Percentiles rank a stretch among this genome's conserved stretches.
Conservation (phyloP, 2,113 vertebrate species). For the Heteronetta atricapilla region DNA sequence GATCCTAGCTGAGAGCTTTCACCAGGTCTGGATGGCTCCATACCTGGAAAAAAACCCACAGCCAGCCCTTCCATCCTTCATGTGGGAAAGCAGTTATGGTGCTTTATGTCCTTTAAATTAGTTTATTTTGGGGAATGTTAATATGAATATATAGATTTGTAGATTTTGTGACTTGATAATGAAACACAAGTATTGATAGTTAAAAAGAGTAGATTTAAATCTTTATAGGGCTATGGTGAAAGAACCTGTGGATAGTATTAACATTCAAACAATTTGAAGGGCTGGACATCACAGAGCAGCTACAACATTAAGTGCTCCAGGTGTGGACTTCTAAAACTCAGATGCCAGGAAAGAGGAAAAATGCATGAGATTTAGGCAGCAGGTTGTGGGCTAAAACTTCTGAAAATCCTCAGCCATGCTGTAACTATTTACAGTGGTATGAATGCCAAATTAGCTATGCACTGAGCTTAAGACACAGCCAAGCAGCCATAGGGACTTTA, state of each 20-base stretch:
- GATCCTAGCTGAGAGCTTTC: neutral
- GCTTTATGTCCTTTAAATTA: neutral
- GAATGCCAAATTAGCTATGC: constrained; percentile 29
- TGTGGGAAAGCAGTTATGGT: neutral
- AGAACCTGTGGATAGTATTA: neutral
- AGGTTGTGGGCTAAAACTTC: constrained; percentile 32
- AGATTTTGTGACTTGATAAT: neutral
- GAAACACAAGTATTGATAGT: neutral
- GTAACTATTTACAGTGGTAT: constrained; percentile 41
- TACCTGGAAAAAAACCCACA: neutral
- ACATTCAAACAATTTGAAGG: neutral
- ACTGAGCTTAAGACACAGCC: constrained; percentile 40
- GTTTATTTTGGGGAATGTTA: neutral
- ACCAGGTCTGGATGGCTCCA: neutral
- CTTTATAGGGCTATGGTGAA: neutral
- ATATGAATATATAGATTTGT: neutral
- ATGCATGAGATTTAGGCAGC: neutral
- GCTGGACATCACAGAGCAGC: neutral
- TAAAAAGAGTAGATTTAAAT: neutral
- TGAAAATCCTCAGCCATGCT: constrained; percentile 19
- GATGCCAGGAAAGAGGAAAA: neutral
- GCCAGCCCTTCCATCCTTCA: neutral
- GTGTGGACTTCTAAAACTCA: neutral
- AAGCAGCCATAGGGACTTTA: constrained; percentile 50
- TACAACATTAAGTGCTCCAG: neutral